These are phyloP conservation scores for Cisticola juncidis DNA, from an alignment of 2,113 vertebrate genomes.

Conservation along the genomic window DNA sequence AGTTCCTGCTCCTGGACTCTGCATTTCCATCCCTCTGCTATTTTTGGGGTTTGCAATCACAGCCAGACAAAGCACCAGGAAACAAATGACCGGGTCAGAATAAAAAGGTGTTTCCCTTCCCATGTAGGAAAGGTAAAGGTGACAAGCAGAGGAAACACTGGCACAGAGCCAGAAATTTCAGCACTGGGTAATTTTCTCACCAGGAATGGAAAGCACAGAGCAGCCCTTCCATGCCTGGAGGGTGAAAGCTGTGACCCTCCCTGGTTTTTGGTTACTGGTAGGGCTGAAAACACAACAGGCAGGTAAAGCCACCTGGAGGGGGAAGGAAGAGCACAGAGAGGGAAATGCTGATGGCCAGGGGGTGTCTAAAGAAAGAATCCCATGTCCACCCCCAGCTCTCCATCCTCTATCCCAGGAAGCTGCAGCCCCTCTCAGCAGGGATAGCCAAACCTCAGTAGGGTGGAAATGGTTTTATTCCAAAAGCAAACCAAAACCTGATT, in stretches of 20 bases:
- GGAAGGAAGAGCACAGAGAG: neutral
- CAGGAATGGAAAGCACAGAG: neutral
- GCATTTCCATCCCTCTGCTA: neutral
- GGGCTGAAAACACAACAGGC: neutral
- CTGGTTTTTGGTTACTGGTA: neutral
- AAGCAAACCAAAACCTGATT: neutral
- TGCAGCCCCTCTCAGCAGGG: neutral
- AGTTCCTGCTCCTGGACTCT: neutral
- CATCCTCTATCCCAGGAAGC: neutral
- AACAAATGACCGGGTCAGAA: neutral
- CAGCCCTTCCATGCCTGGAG: neutral
- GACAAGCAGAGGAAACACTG: neutral
- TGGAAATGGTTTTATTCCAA: neutral
- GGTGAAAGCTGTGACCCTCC: neutral
- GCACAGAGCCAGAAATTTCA: neutral
- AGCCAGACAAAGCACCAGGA: neutral
- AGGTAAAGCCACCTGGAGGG: neutral
- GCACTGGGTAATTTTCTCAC: neutral
- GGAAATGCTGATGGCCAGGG: neutral
- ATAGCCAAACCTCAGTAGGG: accelerated
- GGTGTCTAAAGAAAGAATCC: neutral
- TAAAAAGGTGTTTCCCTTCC: neutral
- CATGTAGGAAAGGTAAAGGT: accelerated
- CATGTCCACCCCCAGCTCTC: neutral
- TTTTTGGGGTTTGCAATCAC: neutral